Evolutionary conservation across 2,888 invertebrate species (phyloP), one percentile per base, ranked within the genome.

Genomic region (Beris chalybata): DNA sequence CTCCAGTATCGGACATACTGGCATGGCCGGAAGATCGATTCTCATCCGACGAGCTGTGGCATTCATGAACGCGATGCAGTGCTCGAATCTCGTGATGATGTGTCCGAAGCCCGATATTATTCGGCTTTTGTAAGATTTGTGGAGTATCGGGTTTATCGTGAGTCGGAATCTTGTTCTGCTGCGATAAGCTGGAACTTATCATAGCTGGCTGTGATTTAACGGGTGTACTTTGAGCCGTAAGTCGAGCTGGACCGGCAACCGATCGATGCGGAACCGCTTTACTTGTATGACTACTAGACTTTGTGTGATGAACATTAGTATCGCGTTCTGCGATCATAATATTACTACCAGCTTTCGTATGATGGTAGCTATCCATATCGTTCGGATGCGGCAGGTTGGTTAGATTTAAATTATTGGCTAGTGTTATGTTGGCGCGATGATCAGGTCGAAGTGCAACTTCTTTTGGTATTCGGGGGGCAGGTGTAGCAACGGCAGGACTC

Each of bases 1-100:
- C 87, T 4, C 92, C 92, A 61, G 92, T 92, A 79, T 94, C 93
- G n/a, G 93, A 93, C 93, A 94, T 94, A 74, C 92, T 93, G 6
- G 94, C 94, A 80, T 94, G 94, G 0, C 94, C 94, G 1, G 94
- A 94, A n/a, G 93, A 93, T 44, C 93, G 84, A 79, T 92, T 93
- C 81, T 93, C 93, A 75, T 93, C 93, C 3, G 93, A 93, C 22
- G 93, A 93, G 79, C 92, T 92, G 81, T 89, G 89, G 76, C 89
- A 89, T 69, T 89, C 89, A 69, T 88, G 87, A 67, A 87, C 88
- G 66, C 85, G 83, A 79, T 85, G 82, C 52, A 81, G 74, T 3
- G 76, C 78, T 5, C 79, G 73, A 53, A 80, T 78, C 70, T 79
- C 79, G 68, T 81, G 81, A 67, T 80, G 78, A 71, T 81, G 81